phyloP scores from a whole-genome alignment of 2,888 invertebrate species.

The Drosophila subquinaria region DNA sequence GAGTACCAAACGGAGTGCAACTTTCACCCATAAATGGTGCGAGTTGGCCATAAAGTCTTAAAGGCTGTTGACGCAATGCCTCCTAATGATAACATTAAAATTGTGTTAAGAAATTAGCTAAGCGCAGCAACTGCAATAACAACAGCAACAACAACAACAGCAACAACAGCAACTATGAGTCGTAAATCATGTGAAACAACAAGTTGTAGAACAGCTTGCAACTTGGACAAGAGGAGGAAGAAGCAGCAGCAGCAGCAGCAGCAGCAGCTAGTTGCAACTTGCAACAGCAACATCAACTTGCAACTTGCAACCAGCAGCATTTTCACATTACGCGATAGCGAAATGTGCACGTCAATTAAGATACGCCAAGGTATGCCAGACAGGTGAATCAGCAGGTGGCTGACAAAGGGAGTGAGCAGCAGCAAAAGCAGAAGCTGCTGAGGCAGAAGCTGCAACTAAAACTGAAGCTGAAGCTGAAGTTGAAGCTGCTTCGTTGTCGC shows the following conservation, averaged over 20 bases:
- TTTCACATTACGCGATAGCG: constrained; percentile 81
- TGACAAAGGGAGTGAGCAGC: constrained; percentile 5
- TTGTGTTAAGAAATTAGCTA: constrained; percentile 80
- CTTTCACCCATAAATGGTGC: constrained; percentile 78
- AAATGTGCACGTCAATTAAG: constrained; percentile 82
- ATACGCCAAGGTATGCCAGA: constrained; percentile 78
- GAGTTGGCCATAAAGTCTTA: constrained; percentile 54
- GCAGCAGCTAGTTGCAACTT: constrained; percentile 1
- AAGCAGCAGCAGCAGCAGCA: background rate
- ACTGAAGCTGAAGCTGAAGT: no score
- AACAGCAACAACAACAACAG: constrained; percentile 19
- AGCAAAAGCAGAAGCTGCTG: background rate
- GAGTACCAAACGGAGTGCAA: constrained; percentile 33
- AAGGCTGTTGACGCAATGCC: constrained; percentile 65
- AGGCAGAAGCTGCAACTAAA: no score
- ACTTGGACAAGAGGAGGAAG: constrained; percentile 22
- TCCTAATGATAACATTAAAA: constrained; percentile 79
- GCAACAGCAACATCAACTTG: constrained; percentile 16
- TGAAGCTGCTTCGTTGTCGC: constrained; percentile 32
- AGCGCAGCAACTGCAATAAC: constrained; percentile 36
- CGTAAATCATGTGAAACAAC: constrained; percentile 71
- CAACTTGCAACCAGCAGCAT: constrained; percentile 59
- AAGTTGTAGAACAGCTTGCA: constrained; percentile 51
- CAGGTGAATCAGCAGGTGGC: constrained; percentile 70
- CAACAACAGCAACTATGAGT: constrained; percentile 49